phyloP scores from a whole-genome alignment of 2,888 invertebrate genomes.

The Drosophila monieri region DNA sequence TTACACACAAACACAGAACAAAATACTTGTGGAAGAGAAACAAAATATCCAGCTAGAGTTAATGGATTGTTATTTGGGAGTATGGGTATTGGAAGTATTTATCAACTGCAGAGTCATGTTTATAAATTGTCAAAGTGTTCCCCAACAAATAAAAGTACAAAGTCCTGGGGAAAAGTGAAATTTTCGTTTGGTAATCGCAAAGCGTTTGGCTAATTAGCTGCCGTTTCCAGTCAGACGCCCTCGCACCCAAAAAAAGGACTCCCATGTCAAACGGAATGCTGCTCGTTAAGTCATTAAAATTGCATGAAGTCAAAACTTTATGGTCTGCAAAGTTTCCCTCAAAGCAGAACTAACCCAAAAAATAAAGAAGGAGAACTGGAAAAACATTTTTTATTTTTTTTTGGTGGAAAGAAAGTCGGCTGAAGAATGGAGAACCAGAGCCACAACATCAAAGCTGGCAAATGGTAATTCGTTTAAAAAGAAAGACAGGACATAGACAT shows the following conservation, averaged over 20 bases:
- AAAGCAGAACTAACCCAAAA: constrained; percentile 58
- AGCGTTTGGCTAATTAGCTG: constrained; percentile 74
- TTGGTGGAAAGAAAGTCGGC: constrained; percentile 45
- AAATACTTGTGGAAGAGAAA: constrained; percentile 26
- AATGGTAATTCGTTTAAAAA: constrained; percentile 75
- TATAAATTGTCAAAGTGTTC: constrained; percentile 19
- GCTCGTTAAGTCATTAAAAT: constrained; percentile 80
- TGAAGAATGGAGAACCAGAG: constrained; percentile 54
- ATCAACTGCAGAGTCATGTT: constrained; percentile 13
- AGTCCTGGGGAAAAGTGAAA: constrained; percentile 69
- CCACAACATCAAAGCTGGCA: constrained; percentile 70
- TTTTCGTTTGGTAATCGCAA: constrained; percentile 68
- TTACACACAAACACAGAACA: constrained; percentile 56
- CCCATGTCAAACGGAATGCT: constrained; percentile 66
- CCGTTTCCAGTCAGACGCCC: constrained; percentile 40
- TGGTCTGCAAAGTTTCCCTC: constrained; percentile 80
- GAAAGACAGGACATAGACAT: constrained; percentile 51
- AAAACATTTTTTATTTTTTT: constrained; percentile 3
- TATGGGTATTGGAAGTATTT: not conserved
- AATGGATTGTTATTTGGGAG: not conserved
- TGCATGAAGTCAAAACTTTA: constrained; percentile 78
- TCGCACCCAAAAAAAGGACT: constrained; percentile 6
- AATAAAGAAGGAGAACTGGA: constrained; percentile 12
- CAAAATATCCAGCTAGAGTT: constrained; percentile 30
- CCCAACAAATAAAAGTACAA: constrained; percentile 1